Evolutionary conservation across 2,797 vertebrate species (phyloP).

Genomic region (Ispidina picta): DNA sequence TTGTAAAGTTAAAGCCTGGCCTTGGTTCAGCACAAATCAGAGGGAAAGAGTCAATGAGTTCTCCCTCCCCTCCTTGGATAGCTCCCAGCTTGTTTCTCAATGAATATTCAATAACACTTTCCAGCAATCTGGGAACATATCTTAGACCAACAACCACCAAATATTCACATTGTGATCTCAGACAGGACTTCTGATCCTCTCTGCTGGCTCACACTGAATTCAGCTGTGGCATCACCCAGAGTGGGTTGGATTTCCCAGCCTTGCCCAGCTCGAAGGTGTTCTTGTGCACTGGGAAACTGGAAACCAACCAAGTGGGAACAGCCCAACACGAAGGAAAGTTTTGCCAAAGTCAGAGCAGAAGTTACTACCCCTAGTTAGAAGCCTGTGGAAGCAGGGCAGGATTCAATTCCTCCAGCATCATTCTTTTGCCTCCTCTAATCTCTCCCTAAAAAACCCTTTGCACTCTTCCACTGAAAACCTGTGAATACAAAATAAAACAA

Average conservation of each 20-base stretch:
- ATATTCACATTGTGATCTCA: background rate
- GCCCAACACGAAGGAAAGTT: background rate
- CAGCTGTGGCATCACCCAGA: background rate
- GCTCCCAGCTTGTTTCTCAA: slow-evolving; percentile 33
- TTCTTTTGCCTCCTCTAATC: background rate
- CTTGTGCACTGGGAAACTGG: background rate
- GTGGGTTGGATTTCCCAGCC: background rate
- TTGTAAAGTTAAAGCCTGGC: slow-evolving; percentile 58
- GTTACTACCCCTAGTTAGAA: background rate
- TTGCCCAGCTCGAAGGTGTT: background rate
- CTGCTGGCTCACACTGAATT: background rate
- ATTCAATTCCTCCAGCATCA: background rate
- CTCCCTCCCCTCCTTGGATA: background rate
- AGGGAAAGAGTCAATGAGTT: slow-evolving; percentile 1
- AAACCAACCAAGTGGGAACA: background rate
- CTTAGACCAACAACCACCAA: too few species aligned
- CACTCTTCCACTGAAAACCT: background rate
- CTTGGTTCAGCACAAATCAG: slow-evolving; percentile 31
- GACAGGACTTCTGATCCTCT: background rate
- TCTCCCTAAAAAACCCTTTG: background rate
- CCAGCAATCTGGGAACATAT: background rate
- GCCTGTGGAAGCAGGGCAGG: background rate
- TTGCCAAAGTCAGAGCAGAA: background rate
- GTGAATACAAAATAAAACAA: background rate
- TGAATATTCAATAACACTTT: slow-evolving; percentile 40